phyloP scores from a whole-genome alignment of 2,888 invertebrate species.

The Dioctria rufipes region DNA sequence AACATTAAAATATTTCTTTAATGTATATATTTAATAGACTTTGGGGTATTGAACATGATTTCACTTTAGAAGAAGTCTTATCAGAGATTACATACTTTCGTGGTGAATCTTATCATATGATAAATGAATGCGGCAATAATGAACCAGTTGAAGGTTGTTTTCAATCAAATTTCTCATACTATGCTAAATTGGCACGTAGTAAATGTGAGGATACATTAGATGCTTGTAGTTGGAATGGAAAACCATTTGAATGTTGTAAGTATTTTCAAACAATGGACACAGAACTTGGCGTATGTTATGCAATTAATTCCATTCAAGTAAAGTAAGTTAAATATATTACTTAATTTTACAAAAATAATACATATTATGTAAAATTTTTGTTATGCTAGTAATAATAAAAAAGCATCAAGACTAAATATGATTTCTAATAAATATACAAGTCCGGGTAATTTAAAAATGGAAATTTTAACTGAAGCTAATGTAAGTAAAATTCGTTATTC shows the following conservation, averaged over 20 bases:
- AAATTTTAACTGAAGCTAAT: constrained; percentile 72
- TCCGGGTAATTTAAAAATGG: constrained; percentile 75
- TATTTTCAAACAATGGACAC: constrained; percentile 78
- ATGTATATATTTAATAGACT: constrained; percentile 73
- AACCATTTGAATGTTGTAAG: constrained; percentile 77
- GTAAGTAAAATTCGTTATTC: constrained; percentile 70
- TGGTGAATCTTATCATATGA: constrained; percentile 78
- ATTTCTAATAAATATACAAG: constrained; percentile 77
- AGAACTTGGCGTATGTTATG: constrained; percentile 79
- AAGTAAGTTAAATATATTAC: constrained; percentile 60
- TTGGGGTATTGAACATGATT: constrained; percentile 78
- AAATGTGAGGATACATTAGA: constrained; percentile 74
- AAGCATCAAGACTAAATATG: constrained; percentile 74
- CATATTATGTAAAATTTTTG: constrained; percentile 10
- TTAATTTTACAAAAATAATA: not conserved
- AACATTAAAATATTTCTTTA: not conserved
- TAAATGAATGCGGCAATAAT: constrained; percentile 75
- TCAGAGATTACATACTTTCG: constrained; percentile 80
- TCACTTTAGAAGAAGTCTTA: constrained; percentile 80
- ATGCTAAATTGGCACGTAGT: constrained; percentile 75
- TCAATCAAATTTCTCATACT: constrained; percentile 75
- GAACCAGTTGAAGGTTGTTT: constrained; percentile 74
- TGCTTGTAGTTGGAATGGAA: constrained; percentile 77
- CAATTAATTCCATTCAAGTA: constrained; percentile 77
- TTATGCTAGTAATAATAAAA: constrained; percentile 67